Conservation (phyloP, 2,113 vertebrate species). For the Hypanus sabinus region DNA sequence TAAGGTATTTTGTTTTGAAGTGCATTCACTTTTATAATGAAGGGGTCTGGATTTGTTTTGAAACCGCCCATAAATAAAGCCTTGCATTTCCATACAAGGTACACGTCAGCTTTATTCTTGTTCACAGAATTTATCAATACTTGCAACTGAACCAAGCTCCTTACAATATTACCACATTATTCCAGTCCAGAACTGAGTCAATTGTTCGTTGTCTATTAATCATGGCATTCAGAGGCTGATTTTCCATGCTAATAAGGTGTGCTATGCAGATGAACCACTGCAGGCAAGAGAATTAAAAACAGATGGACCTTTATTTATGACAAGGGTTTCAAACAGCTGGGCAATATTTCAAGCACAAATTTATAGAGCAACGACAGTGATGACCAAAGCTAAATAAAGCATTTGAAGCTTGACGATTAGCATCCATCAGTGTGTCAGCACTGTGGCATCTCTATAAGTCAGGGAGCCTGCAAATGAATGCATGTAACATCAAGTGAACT, state of each 20-base stretch:
- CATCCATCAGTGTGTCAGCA: conserved; percentile 62
- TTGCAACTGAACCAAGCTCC: background rate
- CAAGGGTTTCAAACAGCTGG: conserved; percentile 50
- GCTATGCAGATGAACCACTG: conserved; percentile 54
- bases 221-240: background rate
- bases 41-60: background rate
- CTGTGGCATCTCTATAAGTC: conserved; percentile 65
- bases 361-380: conserved; percentile 55
- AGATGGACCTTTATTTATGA: conserved; percentile 61
- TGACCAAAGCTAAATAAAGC: conserved; percentile 53
- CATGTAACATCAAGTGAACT: background rate
- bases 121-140: background rate
- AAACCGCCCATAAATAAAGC: background rate
- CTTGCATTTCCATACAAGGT: background rate
- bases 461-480: conserved; percentile 45
- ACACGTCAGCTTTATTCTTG: background rate
- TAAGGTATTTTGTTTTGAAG: background rate
- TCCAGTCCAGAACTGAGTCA: background rate
- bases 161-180: background rate
- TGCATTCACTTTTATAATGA: background rate
- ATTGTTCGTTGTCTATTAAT: conserved; percentile 13
- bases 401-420: conserved; percentile 63
- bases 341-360: conserved; percentile 67
- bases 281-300: conserved; percentile 53
- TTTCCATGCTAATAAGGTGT: conserved; percentile 43